Percentiles rank a stretch among this genome's conserved stretches.
Evolutionary conservation across 2,797 vertebrate species (phyloP).

Genomic region (Myotis findleyi): DNA sequence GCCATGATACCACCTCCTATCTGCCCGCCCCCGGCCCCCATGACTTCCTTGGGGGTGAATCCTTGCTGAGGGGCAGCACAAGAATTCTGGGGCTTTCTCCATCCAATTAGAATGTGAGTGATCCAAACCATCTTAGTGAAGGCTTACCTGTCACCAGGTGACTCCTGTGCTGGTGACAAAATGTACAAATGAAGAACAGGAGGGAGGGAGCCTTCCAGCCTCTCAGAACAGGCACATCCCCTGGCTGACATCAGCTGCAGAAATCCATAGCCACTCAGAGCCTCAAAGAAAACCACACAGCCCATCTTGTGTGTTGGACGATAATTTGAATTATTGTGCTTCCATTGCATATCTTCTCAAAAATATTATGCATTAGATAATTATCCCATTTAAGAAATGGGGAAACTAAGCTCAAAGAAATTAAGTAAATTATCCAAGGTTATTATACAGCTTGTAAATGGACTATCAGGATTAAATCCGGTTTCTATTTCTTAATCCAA

Average conservation of each 20-base stretch:
- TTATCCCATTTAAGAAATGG: constrained; percentile 17
- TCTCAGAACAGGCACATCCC: not conserved
- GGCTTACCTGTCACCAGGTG: not conserved
- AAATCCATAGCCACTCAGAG: not conserved
- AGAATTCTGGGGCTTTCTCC: not conserved
- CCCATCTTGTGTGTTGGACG: not conserved
- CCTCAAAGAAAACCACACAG: not conserved
- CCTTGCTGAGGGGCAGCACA: not conserved
- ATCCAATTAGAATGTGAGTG: not conserved
- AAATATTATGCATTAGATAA: not conserved
- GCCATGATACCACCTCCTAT: no score
- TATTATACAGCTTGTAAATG: not conserved
- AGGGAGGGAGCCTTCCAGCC: not conserved
- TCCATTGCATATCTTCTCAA: constrained; percentile 9
- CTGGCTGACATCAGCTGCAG: not conserved
- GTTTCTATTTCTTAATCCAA: not conserved
- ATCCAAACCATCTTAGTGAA: not conserved
- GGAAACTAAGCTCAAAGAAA: not conserved
- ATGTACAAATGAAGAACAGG: not conserved
- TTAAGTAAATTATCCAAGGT: not conserved
- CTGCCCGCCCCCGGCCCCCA: rapidly evolving
- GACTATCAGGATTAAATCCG: not conserved
- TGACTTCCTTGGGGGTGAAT: not conserved
- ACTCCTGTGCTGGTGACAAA: not conserved
- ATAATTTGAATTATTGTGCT: not conserved